Conservation (phyloP, 2,113 vertebrate genomes). For the Myodes glareolus region DNA sequence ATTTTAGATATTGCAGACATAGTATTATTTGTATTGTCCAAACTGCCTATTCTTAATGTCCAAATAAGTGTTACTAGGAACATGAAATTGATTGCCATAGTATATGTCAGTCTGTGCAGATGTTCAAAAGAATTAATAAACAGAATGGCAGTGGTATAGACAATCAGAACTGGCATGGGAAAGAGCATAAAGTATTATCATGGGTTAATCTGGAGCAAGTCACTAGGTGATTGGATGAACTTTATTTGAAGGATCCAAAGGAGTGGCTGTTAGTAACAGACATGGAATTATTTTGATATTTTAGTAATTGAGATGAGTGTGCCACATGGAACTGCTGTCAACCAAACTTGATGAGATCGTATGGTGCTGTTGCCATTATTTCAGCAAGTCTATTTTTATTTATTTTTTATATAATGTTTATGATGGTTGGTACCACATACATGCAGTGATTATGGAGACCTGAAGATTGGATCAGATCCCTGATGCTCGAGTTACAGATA, state of each 20-base stretch:
- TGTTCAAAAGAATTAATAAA: conserved; percentile 42
- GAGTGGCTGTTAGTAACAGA: not conserved
- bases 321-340: not conserved
- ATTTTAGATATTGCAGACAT: not conserved
- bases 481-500: not conserved
- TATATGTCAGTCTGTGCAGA: not conserved
- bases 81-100: not conserved
- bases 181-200: not conserved
- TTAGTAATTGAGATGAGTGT: not conserved
- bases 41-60: not conserved
- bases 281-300: not conserved
- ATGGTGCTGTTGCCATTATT: not conserved
- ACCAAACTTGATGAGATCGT: not conserved
- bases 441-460: not conserved
- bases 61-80: not conserved
- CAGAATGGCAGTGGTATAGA: not conserved
- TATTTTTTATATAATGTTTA: not conserved
- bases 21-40: not conserved
- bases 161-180: not conserved
- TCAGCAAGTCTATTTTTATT: not conserved
- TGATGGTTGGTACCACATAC: not conserved
- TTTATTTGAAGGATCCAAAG: not conserved
- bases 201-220: not conserved
- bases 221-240: not conserved
- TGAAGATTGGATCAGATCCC: not conserved